These are phyloP conservation scores for Chelidonichthys spinosus DNA, from an alignment of 2,797 vertebrate genomes.

Conservation along the genomic window DNA sequence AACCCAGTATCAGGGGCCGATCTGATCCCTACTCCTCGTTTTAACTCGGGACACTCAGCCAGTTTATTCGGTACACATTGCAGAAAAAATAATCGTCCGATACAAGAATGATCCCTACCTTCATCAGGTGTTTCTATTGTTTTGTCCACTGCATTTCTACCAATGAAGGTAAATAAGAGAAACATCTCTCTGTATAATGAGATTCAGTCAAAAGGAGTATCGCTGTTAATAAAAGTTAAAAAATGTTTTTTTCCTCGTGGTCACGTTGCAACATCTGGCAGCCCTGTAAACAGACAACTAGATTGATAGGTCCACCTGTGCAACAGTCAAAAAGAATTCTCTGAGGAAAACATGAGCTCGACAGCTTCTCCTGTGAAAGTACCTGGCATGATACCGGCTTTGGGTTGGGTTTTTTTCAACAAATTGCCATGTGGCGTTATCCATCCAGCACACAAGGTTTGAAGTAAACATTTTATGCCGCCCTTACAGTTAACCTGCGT, in stretches of 20 bases:
- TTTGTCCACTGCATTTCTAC: background rate
- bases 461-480: background rate
- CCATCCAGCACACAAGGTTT: slow-evolving; percentile 27
- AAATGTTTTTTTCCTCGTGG: slow-evolving; percentile 36
- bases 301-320: slow-evolving; percentile 85
- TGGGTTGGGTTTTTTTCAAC: slow-evolving; percentile 6
- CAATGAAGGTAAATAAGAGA: background rate
- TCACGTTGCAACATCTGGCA: slow-evolving; percentile 81
- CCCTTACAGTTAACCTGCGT: background rate
- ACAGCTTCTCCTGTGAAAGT: slow-evolving; percentile 61
- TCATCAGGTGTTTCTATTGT: background rate
- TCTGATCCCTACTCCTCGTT: no score
- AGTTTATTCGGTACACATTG: background rate
- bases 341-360: slow-evolving; percentile 63
- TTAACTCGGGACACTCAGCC: no score
- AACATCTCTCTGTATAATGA: background rate
- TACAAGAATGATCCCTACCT: background rate
- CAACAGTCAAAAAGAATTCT: slow-evolving; percentile 71
- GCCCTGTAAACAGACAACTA: slow-evolving; percentile 67
- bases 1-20: no score
- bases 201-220: background rate
- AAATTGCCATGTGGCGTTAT: slow-evolving; percentile 37
- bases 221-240: slow-evolving; percentile 13
- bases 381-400: slow-evolving; percentile 30
- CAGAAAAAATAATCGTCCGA: background rate